Evolutionary conservation across 2,888 invertebrate genomes (phyloP).

Genomic region (Hoplodrina blanda): DNA sequence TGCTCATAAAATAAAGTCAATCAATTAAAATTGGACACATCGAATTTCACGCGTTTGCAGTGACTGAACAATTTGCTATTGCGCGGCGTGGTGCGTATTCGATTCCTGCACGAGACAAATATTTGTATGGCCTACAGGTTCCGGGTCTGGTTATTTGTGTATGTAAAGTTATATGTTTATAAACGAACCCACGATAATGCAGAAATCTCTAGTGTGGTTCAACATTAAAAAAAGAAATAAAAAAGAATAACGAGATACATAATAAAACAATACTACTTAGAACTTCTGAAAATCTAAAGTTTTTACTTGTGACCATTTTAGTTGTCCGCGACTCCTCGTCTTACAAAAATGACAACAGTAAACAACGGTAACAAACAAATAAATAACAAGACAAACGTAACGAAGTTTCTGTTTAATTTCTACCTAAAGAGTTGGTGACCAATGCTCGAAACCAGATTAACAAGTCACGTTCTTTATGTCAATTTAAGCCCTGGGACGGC

Average conservation of each 20-base stretch:
- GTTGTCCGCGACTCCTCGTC: not conserved
- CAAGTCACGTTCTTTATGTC: conserved; percentile 50
- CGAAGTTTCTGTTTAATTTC: conserved; percentile 27
- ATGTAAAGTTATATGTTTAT: no score
- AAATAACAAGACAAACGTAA: conserved; percentile 22
- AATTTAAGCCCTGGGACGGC: conserved; percentile 45
- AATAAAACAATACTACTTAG: not conserved
- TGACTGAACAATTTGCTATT: no score
- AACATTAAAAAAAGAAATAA: no score
- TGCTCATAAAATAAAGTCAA: no score
- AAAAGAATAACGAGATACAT: not conserved
- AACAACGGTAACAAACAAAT: conserved; percentile 14
- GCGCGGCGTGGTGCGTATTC: no score
- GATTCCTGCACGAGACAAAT: no score
- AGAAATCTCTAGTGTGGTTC: not conserved
- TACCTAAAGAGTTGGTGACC: conserved; percentile 42
- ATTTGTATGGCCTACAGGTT: no score
- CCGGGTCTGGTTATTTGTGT: no score
- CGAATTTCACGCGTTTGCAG: no score
- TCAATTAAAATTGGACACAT: no score
- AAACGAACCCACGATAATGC: no score
- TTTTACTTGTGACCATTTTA: not conserved
- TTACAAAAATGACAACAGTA: conserved; percentile 22
- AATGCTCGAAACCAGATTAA: conserved; percentile 53
- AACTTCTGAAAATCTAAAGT: not conserved